Conservation (phyloP, 2,888 invertebrate genomes). For the Agrochola litura region DNA sequence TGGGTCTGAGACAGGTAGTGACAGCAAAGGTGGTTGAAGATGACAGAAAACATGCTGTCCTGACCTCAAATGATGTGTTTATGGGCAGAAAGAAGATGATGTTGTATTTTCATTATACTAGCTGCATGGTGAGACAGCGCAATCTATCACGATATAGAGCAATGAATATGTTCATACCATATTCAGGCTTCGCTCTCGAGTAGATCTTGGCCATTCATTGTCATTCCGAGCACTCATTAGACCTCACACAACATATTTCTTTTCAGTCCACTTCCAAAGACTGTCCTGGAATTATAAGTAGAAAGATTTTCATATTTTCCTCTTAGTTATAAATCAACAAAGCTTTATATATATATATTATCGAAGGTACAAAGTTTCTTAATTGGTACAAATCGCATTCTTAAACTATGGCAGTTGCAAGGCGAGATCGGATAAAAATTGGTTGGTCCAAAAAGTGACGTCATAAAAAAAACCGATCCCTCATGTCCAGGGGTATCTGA, state of each 20-base stretch:
- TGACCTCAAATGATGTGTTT: background rate
- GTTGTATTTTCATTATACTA: background rate
- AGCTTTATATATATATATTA: background rate
- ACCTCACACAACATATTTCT: slow-evolving; percentile 10
- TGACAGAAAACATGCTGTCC: too few species aligned
- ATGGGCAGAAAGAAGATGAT: background rate
- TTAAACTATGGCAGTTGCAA: background rate
- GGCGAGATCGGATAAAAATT: too few species aligned
- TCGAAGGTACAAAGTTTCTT: too few species aligned
- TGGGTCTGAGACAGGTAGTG: too few species aligned
- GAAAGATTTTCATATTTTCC: background rate
- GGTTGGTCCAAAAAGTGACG: too few species aligned
- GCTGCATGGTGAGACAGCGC: background rate
- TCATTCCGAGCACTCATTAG: slow-evolving; percentile 22
- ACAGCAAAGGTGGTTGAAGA: too few species aligned
- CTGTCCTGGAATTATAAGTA: slow-evolving; percentile 7
- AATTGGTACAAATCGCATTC: background rate
- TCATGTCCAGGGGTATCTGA: too few species aligned
- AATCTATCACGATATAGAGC: background rate
- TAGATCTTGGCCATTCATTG: background rate
- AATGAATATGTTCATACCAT: slow-evolving; percentile 12
- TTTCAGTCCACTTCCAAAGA: background rate
- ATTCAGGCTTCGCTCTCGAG: slow-evolving; percentile 1
- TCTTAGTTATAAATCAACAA: background rate
- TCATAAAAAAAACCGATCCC: too few species aligned